These are phyloP conservation scores for Halocynthia aurantium DNA, from an alignment of 23 tunicate species.

Conservation along the genomic window DNA sequence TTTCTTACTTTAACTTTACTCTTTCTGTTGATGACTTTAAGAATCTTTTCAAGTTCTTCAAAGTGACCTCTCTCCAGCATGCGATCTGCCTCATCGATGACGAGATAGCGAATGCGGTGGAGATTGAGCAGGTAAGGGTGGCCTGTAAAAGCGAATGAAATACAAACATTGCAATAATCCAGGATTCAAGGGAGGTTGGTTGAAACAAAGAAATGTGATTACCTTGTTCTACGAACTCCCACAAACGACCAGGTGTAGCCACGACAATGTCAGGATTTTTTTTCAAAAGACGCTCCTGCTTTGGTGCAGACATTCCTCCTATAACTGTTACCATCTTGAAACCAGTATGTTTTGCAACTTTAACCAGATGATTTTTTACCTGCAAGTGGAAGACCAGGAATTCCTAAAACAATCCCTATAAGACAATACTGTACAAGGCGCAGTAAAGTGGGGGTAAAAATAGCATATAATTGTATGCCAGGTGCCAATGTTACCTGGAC, in stretches of 20 bases:
- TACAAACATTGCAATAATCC: background rate
- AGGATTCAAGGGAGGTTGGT: background rate
- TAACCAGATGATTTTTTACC: conserved; percentile 67
- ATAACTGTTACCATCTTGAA: conserved; percentile 51
- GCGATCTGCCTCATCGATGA: conserved; percentile 97
- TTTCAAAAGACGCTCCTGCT: conserved; percentile 63
- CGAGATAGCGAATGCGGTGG: conserved; percentile 63
- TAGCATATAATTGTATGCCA: too few relatives aligned
- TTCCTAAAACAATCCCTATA: too few relatives aligned
- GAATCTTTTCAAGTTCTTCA: conserved; percentile 72
- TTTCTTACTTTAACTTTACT: conserved; percentile 27
- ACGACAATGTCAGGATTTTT: conserved; percentile 77
- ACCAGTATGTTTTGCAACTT: conserved; percentile 50
- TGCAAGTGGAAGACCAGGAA: background rate
- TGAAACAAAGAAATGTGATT: background rate
- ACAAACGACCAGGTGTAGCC: conserved; percentile 93
- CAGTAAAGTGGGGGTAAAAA: too few relatives aligned
- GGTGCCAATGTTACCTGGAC: conserved; percentile 35
- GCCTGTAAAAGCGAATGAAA: conserved; percentile 24
- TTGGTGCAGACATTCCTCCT: conserved; percentile 95
- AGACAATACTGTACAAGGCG: too few relatives aligned
- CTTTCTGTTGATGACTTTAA: conserved; percentile 43
- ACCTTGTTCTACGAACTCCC: conserved; percentile 76
- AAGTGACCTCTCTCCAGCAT: conserved; percentile 96
- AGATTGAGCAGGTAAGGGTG: conserved; percentile 42